Evolutionary conservation across 2,888 invertebrate genomes (phyloP).

Genomic region (Mesorhabditis spiculigera): DNA sequence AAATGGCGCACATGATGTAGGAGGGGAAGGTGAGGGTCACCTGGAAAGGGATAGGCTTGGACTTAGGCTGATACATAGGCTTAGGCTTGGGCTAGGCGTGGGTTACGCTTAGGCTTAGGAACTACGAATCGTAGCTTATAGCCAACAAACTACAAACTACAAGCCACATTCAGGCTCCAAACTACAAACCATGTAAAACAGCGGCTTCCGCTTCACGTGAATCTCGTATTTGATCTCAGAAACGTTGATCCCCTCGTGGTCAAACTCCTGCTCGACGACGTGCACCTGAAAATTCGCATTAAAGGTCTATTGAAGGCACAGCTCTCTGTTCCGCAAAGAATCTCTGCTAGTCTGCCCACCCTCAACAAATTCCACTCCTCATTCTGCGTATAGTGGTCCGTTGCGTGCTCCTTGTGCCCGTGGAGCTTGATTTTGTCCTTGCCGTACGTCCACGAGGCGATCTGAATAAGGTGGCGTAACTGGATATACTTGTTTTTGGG

Average conservation of each 20-base stretch:
- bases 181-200: constrained; percentile 46
- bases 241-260: constrained; percentile 50
- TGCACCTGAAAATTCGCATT: constrained; percentile 8
- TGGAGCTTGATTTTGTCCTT: constrained; percentile 50
- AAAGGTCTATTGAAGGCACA: neutral
- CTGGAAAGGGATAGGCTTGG: too few species aligned
- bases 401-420: constrained; percentile 43
- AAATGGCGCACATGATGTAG: constrained; percentile 52
- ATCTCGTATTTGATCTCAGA: constrained; percentile 51
- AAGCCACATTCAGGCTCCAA: too few species aligned
- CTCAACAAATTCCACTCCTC: constrained; percentile 52
- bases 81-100: too few species aligned
- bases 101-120: too few species aligned
- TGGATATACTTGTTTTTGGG: neutral
- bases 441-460: constrained; percentile 55
- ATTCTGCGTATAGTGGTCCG: constrained; percentile 49
- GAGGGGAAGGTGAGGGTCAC: constrained; percentile 52
- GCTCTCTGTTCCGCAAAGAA: neutral
- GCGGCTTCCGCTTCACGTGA: constrained; percentile 48
- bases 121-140: too few species aligned
- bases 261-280: constrained; percentile 43
- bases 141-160: too few species aligned
- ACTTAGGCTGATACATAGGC: too few species aligned
- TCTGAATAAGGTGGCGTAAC: constrained; percentile 23
- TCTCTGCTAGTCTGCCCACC: constrained; percentile 16